Base-by-base conservation (phyloP, 37 sponge, comb jelly and placozoan species). In the Aplysina aerophoba region DNA sequence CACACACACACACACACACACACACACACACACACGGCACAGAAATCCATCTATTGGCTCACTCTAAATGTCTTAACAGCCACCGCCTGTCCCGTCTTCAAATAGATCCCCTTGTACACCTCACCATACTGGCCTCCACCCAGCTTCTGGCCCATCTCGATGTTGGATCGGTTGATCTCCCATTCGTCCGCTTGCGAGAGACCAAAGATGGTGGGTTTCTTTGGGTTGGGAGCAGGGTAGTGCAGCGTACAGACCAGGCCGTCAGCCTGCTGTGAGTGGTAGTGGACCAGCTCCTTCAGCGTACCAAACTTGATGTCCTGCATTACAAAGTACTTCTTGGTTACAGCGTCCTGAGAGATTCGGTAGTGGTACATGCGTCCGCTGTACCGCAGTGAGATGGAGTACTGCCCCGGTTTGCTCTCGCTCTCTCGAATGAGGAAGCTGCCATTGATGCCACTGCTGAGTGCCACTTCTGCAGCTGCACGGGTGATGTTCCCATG, bases 61-160 rank as follows among this genome's bases (percentile, higher is more conserved):
- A 91, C 92, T 69, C 80, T 85, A 44, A 91, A 88, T 21, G 92
- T 91, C 67, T 91, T 91, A 6, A 91, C 92, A 35, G 92, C 92
- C 34, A 87, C 88, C 5, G 84, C 64, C 67, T 79, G 63, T 27
- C 77, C 84, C 40, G 40, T 59, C 63, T 67, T 79, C 85, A 55
- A 73, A 86, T 94, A 89, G n/a, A 84, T 80, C 28, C 92, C 98
- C 57, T 90, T 92, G 82, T 98, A 98, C 28, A 98, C 98, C 80
- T 98, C 98, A 30, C 98, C 98, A 80, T 98, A 98, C 90, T 95
- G 98, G 4, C 98, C 98, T 55, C 94, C 92, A 14, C 98, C 98
- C 55, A 98, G 86, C 79, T 94, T 91, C 86, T 89, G 80, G 19
- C 93, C 95, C 93, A 98, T 93, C 71, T 94, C 94, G 59, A 98